Evolutionary conservation across 2,888 invertebrate genomes (phyloP).

Genomic region (Eupelmus urozonus): DNA sequence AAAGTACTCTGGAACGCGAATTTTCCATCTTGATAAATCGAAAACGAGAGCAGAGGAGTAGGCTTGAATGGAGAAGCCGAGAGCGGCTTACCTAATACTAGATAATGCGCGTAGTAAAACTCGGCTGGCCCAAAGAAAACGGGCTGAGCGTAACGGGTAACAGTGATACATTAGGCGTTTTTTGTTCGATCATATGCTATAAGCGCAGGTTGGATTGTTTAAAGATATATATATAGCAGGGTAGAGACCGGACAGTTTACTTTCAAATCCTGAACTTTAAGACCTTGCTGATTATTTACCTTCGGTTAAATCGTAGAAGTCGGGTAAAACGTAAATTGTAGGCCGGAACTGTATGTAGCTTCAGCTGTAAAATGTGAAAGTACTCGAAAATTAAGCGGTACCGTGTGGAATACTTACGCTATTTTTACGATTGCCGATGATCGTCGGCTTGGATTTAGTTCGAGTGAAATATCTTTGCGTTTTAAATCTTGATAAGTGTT

Average conservation of each 20-base stretch:
- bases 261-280: constrained; percentile 55
- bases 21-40: too few relatives aligned
- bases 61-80: too few relatives aligned
- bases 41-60: too few relatives aligned
- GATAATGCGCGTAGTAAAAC: background rate
- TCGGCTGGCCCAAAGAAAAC: background rate
- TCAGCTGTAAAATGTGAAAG: constrained; percentile 43
- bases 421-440: background rate
- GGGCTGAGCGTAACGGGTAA: background rate
- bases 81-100: background rate
- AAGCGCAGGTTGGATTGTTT: background rate
- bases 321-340: constrained; percentile 23
- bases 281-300: constrained; percentile 54
- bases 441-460: too few relatives aligned
- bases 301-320: background rate
- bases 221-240: too few relatives aligned
- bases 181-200: background rate
- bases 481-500: background rate
- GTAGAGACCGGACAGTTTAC: constrained; percentile 45
- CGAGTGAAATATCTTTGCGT: background rate
- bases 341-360: constrained; percentile 6
- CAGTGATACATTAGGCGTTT: background rate
- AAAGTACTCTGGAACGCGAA: too few relatives aligned
- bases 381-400: constrained; percentile 20
- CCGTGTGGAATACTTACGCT: background rate